Conservation (phyloP, 2,797 vertebrate genomes). For the Siniperca obscura region DNA sequence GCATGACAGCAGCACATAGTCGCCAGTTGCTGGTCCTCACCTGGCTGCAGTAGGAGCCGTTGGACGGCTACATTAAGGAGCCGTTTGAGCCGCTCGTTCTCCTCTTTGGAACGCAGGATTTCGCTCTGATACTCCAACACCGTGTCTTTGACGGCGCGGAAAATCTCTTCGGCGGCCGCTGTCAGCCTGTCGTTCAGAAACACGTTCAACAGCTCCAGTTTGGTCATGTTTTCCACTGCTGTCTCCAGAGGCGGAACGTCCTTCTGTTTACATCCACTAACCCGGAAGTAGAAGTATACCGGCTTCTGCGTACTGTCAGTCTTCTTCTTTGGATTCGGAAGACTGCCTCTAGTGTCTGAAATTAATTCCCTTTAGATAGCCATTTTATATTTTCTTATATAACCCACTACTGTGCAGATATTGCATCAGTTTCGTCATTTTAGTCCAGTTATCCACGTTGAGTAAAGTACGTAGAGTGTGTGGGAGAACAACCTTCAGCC, state of each 20-base stretch:
- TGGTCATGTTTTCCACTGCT: conserved; percentile 68
- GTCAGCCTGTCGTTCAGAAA: conserved; percentile 79
- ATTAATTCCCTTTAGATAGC: too few species aligned
- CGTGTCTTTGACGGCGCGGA: conserved; percentile 75
- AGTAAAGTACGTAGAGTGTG: too few species aligned
- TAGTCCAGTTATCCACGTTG: too few species aligned
- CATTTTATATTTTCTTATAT: too few species aligned
- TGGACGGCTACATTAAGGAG: conserved; percentile 78
- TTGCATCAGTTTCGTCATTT: too few species aligned
- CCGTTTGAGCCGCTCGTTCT: conserved; percentile 77
- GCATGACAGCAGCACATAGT: not conserved
- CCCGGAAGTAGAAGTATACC: conserved; percentile 60
- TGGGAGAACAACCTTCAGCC: too few species aligned
- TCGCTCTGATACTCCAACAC: conserved; percentile 76
- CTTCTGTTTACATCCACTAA: conserved; percentile 75
- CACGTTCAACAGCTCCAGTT: conserved; percentile 75
- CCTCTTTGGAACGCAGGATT: conserved; percentile 73
- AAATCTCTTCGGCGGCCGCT: conserved; percentile 77
- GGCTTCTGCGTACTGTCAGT: conserved; percentile 14
- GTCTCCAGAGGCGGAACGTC: conserved; percentile 49
- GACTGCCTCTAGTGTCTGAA: too few species aligned
- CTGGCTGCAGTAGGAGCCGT: conserved; percentile 75
- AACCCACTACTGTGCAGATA: too few species aligned
- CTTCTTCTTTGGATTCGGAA: too few species aligned
- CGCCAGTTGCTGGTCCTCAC: conserved; percentile 41